phyloP scores from a whole-genome alignment of 2,888 invertebrate genomes.

The Dryobotodes eremita region DNA sequence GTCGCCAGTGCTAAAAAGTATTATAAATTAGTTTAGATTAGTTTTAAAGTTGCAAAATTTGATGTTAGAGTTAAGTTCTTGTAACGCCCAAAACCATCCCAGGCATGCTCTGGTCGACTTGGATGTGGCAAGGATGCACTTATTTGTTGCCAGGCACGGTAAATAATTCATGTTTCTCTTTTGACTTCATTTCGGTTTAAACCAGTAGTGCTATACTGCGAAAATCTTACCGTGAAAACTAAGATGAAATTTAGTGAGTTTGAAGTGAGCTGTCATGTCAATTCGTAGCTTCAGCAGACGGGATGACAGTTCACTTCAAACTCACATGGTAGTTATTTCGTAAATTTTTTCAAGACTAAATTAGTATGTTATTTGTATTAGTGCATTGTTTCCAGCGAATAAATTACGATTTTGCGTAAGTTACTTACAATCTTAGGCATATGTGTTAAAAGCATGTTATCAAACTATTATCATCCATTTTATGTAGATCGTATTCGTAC shows the following conservation, averaged over 20 bases:
- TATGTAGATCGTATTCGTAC: background rate
- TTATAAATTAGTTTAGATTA: background rate
- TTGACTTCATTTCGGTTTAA: background rate
- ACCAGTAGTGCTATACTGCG: background rate
- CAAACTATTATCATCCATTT: background rate
- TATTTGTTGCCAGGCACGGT: background rate
- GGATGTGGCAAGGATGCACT: background rate
- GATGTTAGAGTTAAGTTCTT: background rate
- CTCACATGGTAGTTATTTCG: background rate
- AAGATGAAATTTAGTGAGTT: background rate
- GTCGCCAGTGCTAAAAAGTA: background rate
- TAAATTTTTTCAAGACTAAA: background rate
- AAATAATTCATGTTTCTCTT: background rate
- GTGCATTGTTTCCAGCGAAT: background rate
- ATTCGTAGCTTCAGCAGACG: background rate
- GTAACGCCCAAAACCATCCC: background rate
- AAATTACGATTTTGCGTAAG: conserved; percentile 2
- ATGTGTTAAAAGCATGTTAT: conserved; percentile 8
- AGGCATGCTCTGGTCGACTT: background rate
- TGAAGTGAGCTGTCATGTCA: background rate
- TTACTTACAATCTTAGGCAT: background rate
- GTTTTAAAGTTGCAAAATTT: background rate
- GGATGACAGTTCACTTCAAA: background rate
- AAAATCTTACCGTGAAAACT: background rate
- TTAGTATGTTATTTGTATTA: conserved; percentile 16